phyloP scores from a whole-genome alignment of 23 tunicate species.

The Ciona savignyi region DNA sequence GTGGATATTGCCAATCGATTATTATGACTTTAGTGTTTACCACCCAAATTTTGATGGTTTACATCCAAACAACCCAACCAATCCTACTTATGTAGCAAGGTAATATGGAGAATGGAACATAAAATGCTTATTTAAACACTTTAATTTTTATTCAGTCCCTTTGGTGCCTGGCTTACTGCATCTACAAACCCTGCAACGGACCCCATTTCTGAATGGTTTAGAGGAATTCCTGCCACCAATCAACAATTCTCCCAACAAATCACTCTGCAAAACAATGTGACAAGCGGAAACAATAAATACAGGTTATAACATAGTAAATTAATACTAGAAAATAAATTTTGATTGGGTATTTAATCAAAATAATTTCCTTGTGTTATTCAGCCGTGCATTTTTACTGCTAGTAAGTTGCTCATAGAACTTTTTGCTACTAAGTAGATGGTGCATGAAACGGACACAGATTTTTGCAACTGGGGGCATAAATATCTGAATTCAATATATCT shows the following conservation, averaged over 20 bases:
- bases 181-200: conserved; percentile 1
- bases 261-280: conserved; percentile 10
- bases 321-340: no score
- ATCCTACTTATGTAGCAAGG: conserved; percentile 24
- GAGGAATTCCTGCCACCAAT: conserved; percentile 16
- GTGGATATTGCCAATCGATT: conserved; percentile 12
- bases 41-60: conserved; percentile 22
- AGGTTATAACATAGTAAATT: no score
- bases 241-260: conserved; percentile 5
- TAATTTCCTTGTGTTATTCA: no score
- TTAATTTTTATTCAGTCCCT: conserved; percentile 10
- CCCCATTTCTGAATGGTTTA: conserved; percentile 12
- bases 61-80: conserved; percentile 2
- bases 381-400: no score
- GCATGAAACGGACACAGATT: no score
- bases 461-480: no score
- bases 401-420: no score
- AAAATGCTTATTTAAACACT: neutral
- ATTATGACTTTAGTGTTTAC: conserved; percentile 24
- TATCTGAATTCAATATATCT: no score
- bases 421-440: no score
- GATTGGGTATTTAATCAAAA: no score
- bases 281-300: neutral
- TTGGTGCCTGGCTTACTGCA: conserved; percentile 14
- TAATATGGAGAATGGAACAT: neutral